Base-by-base conservation (phyloP, 2,797 vertebrate genomes). In the Enteromius thamalakanensis region DNA sequence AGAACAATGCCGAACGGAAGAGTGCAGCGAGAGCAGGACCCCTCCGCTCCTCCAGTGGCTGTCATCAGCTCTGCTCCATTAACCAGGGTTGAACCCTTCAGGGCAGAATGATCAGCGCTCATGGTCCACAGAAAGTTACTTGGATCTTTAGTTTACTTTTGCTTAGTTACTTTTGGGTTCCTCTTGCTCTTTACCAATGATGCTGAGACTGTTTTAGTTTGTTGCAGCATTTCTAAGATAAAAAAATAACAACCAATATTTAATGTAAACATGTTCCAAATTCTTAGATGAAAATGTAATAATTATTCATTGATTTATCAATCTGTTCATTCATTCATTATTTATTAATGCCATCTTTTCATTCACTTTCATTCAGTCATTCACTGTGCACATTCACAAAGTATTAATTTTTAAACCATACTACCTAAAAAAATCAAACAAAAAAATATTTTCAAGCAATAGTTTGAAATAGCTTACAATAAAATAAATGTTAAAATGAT, bases 21-120 rank as follows among this genome's bases (percentile, higher is more conserved):
- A 1, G 94, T 93, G 79, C 97, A 98, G 84, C 96, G 96, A 89
- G 96, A 97, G 90, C 97, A 98, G 64, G 97, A 98, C 84, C 95
- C 95, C 86, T 97, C 97, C 0, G 96, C 90, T 1, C 97, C 97
- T 0, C 97, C 97, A 0, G 97, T 98, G 1, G 96, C 96, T 0
- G 96, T 96, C 0, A 93, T 94, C 91, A 98, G 92, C 91, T 97
- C 96, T 74, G 94, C 93, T 87, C 97, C 96, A 0, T 94, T 97
- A 84, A 96, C 90, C 7, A 96, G 92, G 0, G 95, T 95, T 62
- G 94, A 90, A 0, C 90, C 90, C 86, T 92, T 93, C 62, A 94
- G 76, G 71, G 94, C 85, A 1, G 79, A 64, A 23, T 23, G 78
- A 47, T 76, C 78, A 69, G 60, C 4, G 42, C 68, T 86, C 86